These are phyloP conservation scores for Aphidius gifuensis DNA, from an alignment of 1,140 invertebrate genomes.

Conservation along the genomic window DNA sequence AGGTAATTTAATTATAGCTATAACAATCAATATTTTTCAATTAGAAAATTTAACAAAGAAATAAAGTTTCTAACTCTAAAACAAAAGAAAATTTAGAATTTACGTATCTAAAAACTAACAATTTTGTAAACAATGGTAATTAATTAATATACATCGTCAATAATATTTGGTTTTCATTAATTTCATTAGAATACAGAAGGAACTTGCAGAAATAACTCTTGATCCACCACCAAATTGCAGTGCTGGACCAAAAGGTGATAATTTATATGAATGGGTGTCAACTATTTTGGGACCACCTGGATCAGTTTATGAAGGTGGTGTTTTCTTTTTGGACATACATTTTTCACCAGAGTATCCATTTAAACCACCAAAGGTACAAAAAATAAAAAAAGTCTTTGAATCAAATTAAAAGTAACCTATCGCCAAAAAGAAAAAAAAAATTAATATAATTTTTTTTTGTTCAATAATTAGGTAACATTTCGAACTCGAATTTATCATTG, in stretches of 20 bases:
- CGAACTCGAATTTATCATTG: conserved; percentile 94
- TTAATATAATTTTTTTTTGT: conserved; percentile 10
- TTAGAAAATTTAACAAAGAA: background rate
- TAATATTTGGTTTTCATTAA: conserved; percentile 20
- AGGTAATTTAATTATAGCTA: conserved; percentile 51
- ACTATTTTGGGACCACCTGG: conserved; percentile 93
- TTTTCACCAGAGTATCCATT: conserved; percentile 97
- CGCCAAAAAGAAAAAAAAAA: conserved; percentile 5
- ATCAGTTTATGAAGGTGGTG: conserved; percentile 91
- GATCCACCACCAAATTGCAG: conserved; percentile 96
- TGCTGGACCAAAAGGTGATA: conserved; percentile 95
- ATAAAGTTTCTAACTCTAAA: background rate
- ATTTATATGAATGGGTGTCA: conserved; percentile 97
- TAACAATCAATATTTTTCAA: conserved; percentile 4
- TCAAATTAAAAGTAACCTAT: conserved; percentile 5
- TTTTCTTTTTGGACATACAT: conserved; percentile 94
- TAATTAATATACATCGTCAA: conserved; percentile 5
- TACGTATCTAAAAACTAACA: no score
- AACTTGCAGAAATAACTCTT: conserved; percentile 92
- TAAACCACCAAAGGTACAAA: conserved; percentile 86
- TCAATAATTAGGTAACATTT: conserved; percentile 81
- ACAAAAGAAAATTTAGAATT: background rate
- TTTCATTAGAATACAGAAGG: conserved; percentile 83
- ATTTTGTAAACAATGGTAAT: background rate
- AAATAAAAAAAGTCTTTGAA: conserved; percentile 7